Evolutionary conservation across 2,113 vertebrate species (phyloP).

Genomic region (Malurus cyaneus): DNA sequence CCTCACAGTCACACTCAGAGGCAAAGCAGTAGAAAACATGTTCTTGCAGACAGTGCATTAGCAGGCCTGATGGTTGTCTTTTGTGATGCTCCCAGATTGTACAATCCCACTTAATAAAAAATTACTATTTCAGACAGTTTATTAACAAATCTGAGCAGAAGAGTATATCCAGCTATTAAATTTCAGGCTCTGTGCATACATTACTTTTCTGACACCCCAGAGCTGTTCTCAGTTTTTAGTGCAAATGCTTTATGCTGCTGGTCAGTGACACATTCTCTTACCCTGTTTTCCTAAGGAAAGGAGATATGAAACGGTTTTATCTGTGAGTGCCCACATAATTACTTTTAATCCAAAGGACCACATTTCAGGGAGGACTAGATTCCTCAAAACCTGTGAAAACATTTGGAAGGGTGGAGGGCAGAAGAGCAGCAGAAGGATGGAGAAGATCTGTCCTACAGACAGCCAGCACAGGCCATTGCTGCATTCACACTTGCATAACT

Average conservation of each 20-base stretch:
- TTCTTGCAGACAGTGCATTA: background rate
- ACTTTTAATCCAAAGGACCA: background rate
- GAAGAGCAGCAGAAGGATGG: background rate
- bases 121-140: background rate
- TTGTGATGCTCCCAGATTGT: background rate
- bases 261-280: background rate
- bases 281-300: background rate
- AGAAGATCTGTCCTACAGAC: accelerated
- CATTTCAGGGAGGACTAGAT: background rate
- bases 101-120: background rate
- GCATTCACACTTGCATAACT: background rate
- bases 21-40: background rate
- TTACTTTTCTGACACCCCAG: background rate
- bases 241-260: conserved; percentile 5
- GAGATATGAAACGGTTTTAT: background rate
- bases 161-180: background rate
- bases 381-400: background rate
- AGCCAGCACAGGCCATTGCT: background rate
- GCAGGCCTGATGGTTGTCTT: background rate
- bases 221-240: conserved; percentile 2
- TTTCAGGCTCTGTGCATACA: background rate
- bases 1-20: background rate
- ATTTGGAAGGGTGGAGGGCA: background rate
- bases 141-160: background rate
- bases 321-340: background rate